Conservation (phyloP, 2,888 invertebrate genomes). For the Teleogryllus oceanicus region DNA sequence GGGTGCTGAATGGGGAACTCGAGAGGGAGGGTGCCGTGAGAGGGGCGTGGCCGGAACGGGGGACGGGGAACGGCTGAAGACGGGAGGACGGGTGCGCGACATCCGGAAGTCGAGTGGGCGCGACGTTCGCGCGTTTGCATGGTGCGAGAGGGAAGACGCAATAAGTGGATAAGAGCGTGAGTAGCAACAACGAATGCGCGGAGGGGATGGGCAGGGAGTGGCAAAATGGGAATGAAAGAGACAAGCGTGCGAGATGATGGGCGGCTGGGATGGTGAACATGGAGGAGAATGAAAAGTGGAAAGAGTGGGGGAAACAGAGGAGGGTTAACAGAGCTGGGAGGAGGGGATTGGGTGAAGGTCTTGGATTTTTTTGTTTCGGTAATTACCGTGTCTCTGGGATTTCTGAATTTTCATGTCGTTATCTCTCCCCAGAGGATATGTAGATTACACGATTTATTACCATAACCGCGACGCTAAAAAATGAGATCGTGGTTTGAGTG, state of each 20-base stretch:
- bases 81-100: no score
- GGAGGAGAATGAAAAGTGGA: neutral
- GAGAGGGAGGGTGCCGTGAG: neutral
- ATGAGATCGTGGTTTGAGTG: no score
- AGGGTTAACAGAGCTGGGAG: no score
- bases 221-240: neutral
- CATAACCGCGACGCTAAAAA: neutral
- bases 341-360: neutral
- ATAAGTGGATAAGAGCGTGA: no score
- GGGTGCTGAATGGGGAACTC: neutral
- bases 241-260: neutral
- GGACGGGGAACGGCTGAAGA: no score
- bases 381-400: neutral
- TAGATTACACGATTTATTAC: neutral
- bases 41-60: neutral
- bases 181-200: no score
- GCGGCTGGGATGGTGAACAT: neutral
- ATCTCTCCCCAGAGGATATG: neutral
- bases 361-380: slow-evolving; percentile 11
- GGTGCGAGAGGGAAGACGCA: no score
- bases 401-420: neutral
- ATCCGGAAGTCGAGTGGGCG: no score
- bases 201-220: neutral
- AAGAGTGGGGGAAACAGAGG: neutral
- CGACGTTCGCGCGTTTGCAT: no score